Base-by-base conservation (phyloP, 2,888 invertebrate genomes). In the Tiphia femorata region DNA sequence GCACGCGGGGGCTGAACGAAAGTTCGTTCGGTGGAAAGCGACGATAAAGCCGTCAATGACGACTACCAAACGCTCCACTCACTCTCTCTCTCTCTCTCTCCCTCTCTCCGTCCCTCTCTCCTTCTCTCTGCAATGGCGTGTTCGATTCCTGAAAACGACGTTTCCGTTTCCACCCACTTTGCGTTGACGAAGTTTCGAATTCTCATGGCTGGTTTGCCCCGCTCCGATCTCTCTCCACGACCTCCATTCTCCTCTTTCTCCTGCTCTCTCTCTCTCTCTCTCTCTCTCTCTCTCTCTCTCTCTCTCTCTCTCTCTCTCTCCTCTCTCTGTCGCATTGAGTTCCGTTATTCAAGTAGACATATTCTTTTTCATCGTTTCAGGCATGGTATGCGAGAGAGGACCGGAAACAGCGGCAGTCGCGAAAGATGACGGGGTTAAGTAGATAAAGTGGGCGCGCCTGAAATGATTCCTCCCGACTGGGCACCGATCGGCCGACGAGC, bases 381-480 rank as follows among this genome's bases (percentile, higher is more conserved):
- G 67, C 69, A 75, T 76, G 77, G 64, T 71, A 70, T 62, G 62
- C 65, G 51, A 53, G 60, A 65, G 63, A 55, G 62, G 57, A 63
- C 53, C 64, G 72, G 75, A 73, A 71, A 72, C 69, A 67, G 73
- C 67, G 65, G 67, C 55, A 48, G 62, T 57, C 62, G 59, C 53
- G 68, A 68, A 72, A 73, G 75, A 77, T 72, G 78, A 77, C 71
- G 76, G 70, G 62, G 73, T 70, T 73, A 75, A 75, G 71, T 67
- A 77, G 75, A 76, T 78, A 78, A 65, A 67, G 56, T 59, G 64
- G 57, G 53, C 55, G 12, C 14, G 8, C 12, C 12, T 14, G 12
- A 33, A 14, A 33, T 3, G 33, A n/a, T 5, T 33, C 12, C 12
- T 14, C 12, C 7, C 4, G 33, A 54, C 47, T 59, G 58, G 58